A percentile compares a stretch with the other conserved stretches of the same genome.
Conservation (phyloP, 2,888 invertebrate species). For the Tuberolachnus salignus region DNA sequence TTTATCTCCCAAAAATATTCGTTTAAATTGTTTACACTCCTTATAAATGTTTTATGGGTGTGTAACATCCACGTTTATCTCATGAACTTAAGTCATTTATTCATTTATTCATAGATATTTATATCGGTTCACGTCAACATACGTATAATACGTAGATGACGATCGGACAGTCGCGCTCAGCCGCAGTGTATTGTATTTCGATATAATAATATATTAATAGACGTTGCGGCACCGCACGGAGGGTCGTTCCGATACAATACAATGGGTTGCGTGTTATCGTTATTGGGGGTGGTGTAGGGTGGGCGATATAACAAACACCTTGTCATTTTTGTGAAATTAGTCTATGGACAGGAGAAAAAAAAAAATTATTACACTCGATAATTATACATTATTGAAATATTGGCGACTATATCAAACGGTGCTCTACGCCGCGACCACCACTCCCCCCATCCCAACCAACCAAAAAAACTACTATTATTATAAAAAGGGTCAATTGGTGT, state of each 20-base stretch:
- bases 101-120: too few species aligned
- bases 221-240: background rate
- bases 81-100: too few species aligned
- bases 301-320: slow-evolving; percentile 46
- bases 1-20: too few species aligned
- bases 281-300: background rate
- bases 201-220: background rate
- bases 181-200: background rate
- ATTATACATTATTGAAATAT: slow-evolving; percentile 53
- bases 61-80: too few species aligned
- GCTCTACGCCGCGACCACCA: slow-evolving; percentile 1
- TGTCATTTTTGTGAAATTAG: slow-evolving; percentile 47
- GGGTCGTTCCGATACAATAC: slow-evolving; percentile 8
- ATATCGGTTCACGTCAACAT: too few species aligned
- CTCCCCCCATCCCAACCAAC: slow-evolving; percentile 22
- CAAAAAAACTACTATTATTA: slow-evolving; percentile 31
- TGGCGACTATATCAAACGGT: slow-evolving; percentile 54
- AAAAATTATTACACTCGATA: slow-evolving; percentile 40
- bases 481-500: slow-evolving; percentile 55
- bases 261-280: slow-evolving; percentile 44
- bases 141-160: background rate
- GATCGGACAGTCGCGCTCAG: background rate
- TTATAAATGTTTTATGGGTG: too few species aligned
- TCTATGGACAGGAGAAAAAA: slow-evolving; percentile 20
- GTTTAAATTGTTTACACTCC: too few species aligned